Evolutionary conservation across 1,140 invertebrate genomes (phyloP).

Genomic region (Saccostrea cuccullata): DNA sequence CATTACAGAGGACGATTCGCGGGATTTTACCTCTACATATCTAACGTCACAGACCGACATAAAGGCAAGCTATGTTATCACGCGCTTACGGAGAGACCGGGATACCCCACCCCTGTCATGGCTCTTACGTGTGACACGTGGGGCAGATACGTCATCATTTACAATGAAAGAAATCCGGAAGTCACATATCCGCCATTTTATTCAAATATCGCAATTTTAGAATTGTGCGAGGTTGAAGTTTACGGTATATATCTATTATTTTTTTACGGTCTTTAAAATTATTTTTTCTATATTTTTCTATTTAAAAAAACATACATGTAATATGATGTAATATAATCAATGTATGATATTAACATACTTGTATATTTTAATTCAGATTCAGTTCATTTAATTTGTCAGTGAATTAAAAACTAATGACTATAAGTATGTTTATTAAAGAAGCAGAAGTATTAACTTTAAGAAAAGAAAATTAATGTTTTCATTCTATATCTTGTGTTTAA

Average conservation of each 20-base stretch:
- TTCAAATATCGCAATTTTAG: background rate
- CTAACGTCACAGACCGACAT: background rate
- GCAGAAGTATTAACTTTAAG: no score
- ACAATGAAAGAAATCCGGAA: background rate
- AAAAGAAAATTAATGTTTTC: no score
- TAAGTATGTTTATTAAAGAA: no score
- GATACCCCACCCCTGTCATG: background rate
- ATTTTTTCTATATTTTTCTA: no score
- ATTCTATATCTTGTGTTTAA: no score
- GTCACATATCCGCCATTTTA: background rate
- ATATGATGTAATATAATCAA: no score
- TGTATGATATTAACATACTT: no score
- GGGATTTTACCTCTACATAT: background rate
- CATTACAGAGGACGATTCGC: background rate
- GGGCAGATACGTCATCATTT: background rate
- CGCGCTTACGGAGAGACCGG: background rate
- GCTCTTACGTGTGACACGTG: background rate
- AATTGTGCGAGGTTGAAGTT: background rate
- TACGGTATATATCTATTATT: background rate
- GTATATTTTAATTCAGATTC: no score
- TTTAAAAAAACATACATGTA: no score
- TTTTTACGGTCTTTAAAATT: background rate
- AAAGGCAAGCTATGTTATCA: background rate
- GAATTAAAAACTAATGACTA: no score
- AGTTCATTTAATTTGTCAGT: no score